Percentiles rank a stretch among this genome's conserved stretches.
Conservation (phyloP, 2,113 vertebrate species). For the Aegithalos caudatus region DNA sequence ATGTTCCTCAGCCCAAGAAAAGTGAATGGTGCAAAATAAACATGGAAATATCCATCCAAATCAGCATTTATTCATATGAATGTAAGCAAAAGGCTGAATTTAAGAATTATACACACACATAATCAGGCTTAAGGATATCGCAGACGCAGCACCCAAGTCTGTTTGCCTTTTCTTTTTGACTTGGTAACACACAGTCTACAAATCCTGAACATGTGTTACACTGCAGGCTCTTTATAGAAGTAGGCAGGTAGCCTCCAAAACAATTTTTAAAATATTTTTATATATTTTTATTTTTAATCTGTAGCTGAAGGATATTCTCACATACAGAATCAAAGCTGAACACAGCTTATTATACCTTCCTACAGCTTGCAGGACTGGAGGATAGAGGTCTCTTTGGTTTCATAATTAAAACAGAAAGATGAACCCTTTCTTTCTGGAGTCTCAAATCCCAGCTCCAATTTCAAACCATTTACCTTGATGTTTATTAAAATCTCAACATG, state of each 20-base stretch:
- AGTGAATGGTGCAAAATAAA: neutral
- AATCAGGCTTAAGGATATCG: neutral
- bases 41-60: neutral
- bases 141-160: neutral
- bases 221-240: neutral
- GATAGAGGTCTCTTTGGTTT: slow-evolving; percentile 51
- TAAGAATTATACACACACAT: neutral
- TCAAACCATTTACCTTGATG: slow-evolving; percentile 71
- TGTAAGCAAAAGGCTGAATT: neutral
- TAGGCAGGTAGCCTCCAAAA: neutral
- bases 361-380: neutral
- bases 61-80: neutral
- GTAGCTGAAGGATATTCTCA: slow-evolving; percentile 42
- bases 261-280: neutral
- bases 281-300: neutral
- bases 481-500: slow-evolving; percentile 67
- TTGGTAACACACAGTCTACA: neutral
- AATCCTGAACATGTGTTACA: neutral
- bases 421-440: slow-evolving; percentile 35
- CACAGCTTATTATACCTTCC: slow-evolving; percentile 16
- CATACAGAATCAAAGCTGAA: slow-evolving; percentile 36
- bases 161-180: neutral
- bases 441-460: slow-evolving; percentile 63
- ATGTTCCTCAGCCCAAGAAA: neutral
- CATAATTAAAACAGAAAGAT: slow-evolving; percentile 68